Evolutionary conservation across 2,797 vertebrate genomes (phyloP).

Genomic region (Pangasius larnaudii): DNA sequence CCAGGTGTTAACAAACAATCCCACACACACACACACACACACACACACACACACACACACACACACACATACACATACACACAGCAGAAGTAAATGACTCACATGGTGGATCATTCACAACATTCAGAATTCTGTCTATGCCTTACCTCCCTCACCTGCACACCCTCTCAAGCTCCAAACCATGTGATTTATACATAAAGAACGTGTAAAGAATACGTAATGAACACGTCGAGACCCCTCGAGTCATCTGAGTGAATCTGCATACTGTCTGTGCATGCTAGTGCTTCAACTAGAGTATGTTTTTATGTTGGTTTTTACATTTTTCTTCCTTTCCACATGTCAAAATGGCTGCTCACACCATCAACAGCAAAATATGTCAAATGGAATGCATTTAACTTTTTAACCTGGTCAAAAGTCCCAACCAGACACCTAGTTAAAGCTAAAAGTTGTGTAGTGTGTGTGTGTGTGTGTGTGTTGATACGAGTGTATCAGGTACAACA

Average conservation of each 20-base stretch:
- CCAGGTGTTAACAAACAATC: neutral
- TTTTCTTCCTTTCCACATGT: neutral
- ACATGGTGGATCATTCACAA: neutral
- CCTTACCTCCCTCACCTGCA: neutral
- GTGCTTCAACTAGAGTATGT: neutral
- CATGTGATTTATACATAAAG: neutral
- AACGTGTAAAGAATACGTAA: neutral
- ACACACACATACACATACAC: neutral
- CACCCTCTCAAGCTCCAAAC: neutral
- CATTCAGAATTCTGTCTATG: neutral
- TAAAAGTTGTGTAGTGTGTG: no score
- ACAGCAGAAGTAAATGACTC: neutral
- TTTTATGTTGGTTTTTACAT: neutral
- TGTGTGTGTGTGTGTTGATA: no score
- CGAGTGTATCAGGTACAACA: no score
- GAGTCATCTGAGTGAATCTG: no score
- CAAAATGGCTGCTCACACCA: no score
- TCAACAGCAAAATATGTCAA: no score
- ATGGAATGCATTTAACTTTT: no score
- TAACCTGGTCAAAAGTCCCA: no score
- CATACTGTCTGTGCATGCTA: neutral
- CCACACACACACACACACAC: neutral
- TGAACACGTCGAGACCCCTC: neutral
- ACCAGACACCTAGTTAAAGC: no score
- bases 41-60: neutral